These are phyloP conservation scores for Condylostylus longicornis DNA, from an alignment of 1,140 invertebrate genomes.

Conservation along the genomic window DNA sequence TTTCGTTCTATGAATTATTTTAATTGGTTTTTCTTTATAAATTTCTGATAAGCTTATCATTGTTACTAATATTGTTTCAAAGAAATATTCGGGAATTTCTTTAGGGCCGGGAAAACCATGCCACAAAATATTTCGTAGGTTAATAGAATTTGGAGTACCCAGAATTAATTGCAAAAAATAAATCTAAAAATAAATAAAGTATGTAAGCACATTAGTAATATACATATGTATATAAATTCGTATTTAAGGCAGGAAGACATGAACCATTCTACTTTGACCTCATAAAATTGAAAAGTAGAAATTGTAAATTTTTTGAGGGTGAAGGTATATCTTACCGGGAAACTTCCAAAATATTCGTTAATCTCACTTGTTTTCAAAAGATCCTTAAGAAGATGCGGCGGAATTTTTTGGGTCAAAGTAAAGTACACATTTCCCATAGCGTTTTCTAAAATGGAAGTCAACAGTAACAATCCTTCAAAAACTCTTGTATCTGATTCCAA, in stretches of 20 bases:
- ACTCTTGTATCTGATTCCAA: neutral
- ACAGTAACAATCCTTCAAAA: constrained; percentile 5
- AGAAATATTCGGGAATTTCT: constrained; percentile 9
- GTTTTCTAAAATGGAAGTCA: constrained; percentile 9
- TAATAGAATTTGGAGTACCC: constrained; percentile 10
- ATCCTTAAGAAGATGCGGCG: constrained; percentile 12
- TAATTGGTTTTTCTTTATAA: neutral
- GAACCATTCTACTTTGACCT: no score
- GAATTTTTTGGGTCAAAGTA: constrained; percentile 3
- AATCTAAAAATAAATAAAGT: constrained; percentile 6
- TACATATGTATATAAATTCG: neutral
- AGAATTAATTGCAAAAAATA: constrained; percentile 9
- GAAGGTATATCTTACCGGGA: constrained; percentile 4
- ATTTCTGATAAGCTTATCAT: constrained; percentile 2
- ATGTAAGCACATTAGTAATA: neutral
- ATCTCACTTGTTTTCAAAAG: constrained; percentile 8
- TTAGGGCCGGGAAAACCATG: constrained; percentile 10
- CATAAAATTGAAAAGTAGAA: no score
- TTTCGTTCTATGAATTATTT: constrained; percentile 2
- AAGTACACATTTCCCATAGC: constrained; percentile 10
- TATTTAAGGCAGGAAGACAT: no score
- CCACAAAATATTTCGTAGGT: constrained; percentile 13
- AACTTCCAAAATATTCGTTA: constrained; percentile 2
- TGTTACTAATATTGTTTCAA: constrained; percentile 2
- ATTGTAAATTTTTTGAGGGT: no score